Evolutionary conservation across 2,797 vertebrate species (phyloP).

Genomic region (Glossophaga mutica): DNA sequence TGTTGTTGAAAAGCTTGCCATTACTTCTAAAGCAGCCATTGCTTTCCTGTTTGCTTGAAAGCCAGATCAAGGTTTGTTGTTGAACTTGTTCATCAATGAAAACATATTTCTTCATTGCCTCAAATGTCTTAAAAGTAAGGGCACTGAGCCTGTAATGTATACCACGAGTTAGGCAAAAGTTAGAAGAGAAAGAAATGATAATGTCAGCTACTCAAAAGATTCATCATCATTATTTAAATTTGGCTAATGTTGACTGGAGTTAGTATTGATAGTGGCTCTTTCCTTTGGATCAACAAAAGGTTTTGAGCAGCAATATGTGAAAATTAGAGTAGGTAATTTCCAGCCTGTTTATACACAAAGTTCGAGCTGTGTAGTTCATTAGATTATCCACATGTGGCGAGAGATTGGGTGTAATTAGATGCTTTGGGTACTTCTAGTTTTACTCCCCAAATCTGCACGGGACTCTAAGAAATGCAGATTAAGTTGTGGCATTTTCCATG

Average conservation of each 20-base stretch:
- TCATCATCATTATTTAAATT: not conserved
- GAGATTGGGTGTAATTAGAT: not conserved
- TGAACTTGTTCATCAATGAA: conserved; percentile 81
- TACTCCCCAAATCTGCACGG: not conserved
- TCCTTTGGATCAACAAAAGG: not conserved
- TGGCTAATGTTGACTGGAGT: not conserved
- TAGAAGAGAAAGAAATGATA: not conserved
- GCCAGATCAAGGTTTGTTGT: conserved; percentile 80
- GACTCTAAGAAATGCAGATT: not conserved
- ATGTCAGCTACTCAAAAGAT: not conserved
- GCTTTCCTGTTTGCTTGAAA: conserved; percentile 73
- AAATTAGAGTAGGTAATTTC: not conserved
- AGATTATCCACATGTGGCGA: not conserved
- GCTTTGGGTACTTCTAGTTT: not conserved
- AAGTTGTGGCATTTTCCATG: not conserved
- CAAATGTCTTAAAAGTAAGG: conserved; percentile 88
- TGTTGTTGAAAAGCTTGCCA: conserved; percentile 80
- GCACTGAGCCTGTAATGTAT: conserved; percentile 83
- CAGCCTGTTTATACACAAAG: not conserved
- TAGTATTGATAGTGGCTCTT: not conserved
- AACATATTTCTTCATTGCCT: conserved; percentile 79
- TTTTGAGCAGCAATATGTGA: not conserved
- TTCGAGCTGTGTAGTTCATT: not conserved
- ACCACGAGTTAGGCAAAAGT: not conserved
- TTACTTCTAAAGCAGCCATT: conserved; percentile 85